Evolutionary conservation across 2,113 vertebrate species (phyloP), one percentile per base, ranked within the genome.

Genomic region (Peromyscus leucopus): DNA sequence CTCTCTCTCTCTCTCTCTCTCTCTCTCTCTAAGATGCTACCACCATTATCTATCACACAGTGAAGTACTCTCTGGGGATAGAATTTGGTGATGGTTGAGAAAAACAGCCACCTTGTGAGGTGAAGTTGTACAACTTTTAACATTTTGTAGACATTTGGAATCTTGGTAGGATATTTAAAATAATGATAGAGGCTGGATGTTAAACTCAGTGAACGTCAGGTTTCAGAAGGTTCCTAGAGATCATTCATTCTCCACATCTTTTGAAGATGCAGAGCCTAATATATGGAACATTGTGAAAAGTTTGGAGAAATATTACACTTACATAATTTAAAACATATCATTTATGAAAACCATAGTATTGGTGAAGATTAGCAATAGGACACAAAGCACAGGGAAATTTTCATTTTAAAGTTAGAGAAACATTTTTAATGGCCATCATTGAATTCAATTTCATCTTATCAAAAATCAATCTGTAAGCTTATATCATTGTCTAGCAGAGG

Each of bases 381-480:
- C 15, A 65, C 10, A 87, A 36, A 83, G 1, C 22, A 75, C 11
- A 86, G 22, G 57, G 75, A 91, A 85, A 67, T 90, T 17, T 21
- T 55, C 71, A 65, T 82, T 55, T 93, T 89, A 84, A 75, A 87
- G n/a, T 79, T 75, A 95, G 26, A 95, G 85, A 88, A 71, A 80
- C 12, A 11, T 75, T 93, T 93, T 31, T 88, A 80, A 74, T 31
- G 13, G 55, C 31, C 39, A 78, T 51, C 67, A 89, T 1, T 69
- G 63, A 94, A 94, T 80, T 87, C 42, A 39, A 91, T 69, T 95
- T 94, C 61, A 94, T 7, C 95, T 94, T 87, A 33, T 82, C 57
- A 79, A 94, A 96, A 76, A 13, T 93, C 69, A 48, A 24, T 69
- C 55, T 84, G 86, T 84, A 86, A 74, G 36, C 5, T 39, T 89